Base-by-base conservation (phyloP, 2,797 vertebrate genomes). In the Hoplostethus mediterraneus region DNA sequence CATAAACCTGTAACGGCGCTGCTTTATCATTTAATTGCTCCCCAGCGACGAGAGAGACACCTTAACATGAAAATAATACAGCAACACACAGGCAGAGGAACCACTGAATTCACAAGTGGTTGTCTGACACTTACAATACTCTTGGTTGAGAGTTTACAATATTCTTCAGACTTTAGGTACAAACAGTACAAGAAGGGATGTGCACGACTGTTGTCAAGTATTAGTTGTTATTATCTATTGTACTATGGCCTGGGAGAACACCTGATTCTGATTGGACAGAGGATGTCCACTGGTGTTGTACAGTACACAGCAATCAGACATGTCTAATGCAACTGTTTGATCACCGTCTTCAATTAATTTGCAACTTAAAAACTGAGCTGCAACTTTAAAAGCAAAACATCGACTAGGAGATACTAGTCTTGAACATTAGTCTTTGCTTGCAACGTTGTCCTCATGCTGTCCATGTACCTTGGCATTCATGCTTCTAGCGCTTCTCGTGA, bases 1-100 rank as follows among this genome's bases (percentile, higher is more conserved):
- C 91, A 93, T 93, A 92, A 93, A 93, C 90, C 90, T 90, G 87
- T 90, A 92, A 90, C 89, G 76, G 88, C 82, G 71, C 77, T 70
- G 87, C 87, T 92, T 91, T 93, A 93, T 93, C 92, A 92, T 93
- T 93, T 93, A 93, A 93, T 92, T 93, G 91, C 89, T 90, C 91
- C 89, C 90, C 38, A 31, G 89, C 83, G 87, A 66, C 52, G 51
- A 88, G 87, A 85, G 68, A 84, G 87, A 87, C 91, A 93, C 90
- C 88, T 87, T 82, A 87, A 92, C 90, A 88, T 91, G 82, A 82
- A 91, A 93, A 92, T 86, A 92, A 87, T 87, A 85, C 75, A 87
- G 75, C 85, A 89, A 76, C 61, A 52, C 57, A 44, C 67, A 79
- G 84, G 83, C 82, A 86, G 88, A 89, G 79, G 77, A 21, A 21